phyloP scores from a whole-genome alignment of 2,888 invertebrate species.

The Mesorhabditis sp. region DNA sequence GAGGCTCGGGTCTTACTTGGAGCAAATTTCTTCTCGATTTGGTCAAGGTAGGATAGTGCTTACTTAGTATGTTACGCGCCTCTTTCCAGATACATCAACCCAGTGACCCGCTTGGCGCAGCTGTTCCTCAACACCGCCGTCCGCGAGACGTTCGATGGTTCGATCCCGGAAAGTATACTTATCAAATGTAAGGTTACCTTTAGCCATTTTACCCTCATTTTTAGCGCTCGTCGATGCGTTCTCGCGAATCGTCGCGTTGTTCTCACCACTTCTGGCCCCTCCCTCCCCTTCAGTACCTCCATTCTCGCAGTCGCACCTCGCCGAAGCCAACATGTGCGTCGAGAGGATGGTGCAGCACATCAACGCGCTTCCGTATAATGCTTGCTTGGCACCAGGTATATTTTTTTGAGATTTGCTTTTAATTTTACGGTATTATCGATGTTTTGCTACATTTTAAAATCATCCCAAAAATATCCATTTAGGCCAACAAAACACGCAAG shows the following conservation, averaged over 20 bases:
- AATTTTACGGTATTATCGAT: neutral
- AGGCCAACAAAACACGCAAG: constrained; percentile 36
- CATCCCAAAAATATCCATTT: neutral
- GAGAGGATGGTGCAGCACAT: constrained; percentile 43
- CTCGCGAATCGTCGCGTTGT: constrained; percentile 29
- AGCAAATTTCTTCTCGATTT: neutral
- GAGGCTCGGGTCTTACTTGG: neutral
- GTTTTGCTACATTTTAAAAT: no score
- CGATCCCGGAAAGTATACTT: neutral
- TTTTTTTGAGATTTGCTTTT: constrained; percentile 9
- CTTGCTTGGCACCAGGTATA: constrained; percentile 42
- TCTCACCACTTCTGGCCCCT: constrained; percentile 46
- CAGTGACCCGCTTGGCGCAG: constrained; percentile 27
- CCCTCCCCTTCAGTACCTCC: constrained; percentile 43
- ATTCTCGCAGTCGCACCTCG: constrained; percentile 40
- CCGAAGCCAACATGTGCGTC: constrained; percentile 27
- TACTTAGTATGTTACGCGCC: no score
- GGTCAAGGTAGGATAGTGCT: neutral
- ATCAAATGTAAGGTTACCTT: neutral
- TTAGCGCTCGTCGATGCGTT: constrained; percentile 41
- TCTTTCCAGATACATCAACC: constrained; percentile 19
- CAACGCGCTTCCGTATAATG: constrained; percentile 41
- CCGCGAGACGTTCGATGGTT: constrained; percentile 20
- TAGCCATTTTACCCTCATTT: neutral
- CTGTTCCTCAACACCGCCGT: constrained; percentile 30